phyloP scores from a whole-genome alignment of 2,113 vertebrate species.

The Scytalopus superciliaris region DNA sequence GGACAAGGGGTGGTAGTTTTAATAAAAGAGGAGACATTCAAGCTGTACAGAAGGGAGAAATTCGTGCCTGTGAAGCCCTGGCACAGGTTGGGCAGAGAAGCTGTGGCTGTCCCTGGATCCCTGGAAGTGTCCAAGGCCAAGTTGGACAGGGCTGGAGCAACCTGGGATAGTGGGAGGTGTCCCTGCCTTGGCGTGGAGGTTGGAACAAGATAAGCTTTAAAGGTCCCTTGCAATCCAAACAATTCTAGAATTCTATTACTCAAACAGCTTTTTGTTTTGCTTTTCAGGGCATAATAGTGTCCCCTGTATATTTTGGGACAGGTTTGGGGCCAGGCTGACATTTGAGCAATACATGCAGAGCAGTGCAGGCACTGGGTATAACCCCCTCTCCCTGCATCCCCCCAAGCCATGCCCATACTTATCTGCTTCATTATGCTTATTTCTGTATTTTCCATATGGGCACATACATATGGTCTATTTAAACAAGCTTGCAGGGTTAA shows the following conservation, averaged over 20 bases:
- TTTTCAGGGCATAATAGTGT: neutral
- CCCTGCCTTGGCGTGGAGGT: neutral
- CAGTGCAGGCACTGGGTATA: neutral
- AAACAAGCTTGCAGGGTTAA: neutral
- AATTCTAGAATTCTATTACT: neutral
- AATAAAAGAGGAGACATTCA: neutral
- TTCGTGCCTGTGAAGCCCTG: fast-evolving
- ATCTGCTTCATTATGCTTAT: neutral
- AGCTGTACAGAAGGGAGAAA: fast-evolving
- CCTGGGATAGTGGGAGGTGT: neutral
- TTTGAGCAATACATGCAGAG: neutral
- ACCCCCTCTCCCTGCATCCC: neutral
- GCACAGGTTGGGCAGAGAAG: fast-evolving
- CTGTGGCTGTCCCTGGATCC: neutral
- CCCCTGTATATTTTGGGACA: neutral
- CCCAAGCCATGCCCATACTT: neutral
- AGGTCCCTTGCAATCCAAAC: neutral
- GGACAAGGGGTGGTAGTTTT: neutral
- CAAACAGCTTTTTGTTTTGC: neutral
- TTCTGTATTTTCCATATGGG: neutral
- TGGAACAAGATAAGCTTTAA: neutral
- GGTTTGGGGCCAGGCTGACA: neutral
- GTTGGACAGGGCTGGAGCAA: neutral
- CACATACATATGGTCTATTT: neutral
- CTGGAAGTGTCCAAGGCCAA: neutral